phyloP scores from a whole-genome alignment of 2,797 vertebrate genomes.

The Diplodus sargus region DNA sequence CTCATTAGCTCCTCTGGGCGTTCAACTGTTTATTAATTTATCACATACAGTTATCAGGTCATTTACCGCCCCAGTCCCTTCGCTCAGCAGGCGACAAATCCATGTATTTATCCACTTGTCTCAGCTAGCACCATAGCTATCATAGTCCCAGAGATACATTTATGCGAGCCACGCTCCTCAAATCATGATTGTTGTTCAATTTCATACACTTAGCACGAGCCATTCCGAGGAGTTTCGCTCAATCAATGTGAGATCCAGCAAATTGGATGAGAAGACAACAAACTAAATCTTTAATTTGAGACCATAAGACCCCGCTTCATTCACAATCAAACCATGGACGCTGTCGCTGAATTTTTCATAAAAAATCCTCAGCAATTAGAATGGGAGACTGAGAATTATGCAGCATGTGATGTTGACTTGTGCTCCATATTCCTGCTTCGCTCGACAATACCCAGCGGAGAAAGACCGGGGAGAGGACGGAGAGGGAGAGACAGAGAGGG shows the following conservation, averaged over 20 bases:
- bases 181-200: background rate
- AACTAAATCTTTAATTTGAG: constrained; percentile 64
- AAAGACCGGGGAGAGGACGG: constrained; percentile 47
- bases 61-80: constrained; percentile 50
- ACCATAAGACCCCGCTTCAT: constrained; percentile 57
- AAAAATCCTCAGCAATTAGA: constrained; percentile 63
- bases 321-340: constrained; percentile 67
- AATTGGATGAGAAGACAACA: constrained; percentile 43
- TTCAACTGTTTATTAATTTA: constrained; percentile 59
- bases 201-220: constrained; percentile 14
- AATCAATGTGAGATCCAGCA: constrained; percentile 18
- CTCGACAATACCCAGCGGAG: constrained; percentile 54
- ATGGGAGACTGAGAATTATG: constrained; percentile 64
- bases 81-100: constrained; percentile 48
- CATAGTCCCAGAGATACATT: background rate
- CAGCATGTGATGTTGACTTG: constrained; percentile 72
- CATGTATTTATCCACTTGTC: constrained; percentile 33
- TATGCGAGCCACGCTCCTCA: no score
- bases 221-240: constrained; percentile 18
- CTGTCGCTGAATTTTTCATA: constrained; percentile 67
- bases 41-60: constrained; percentile 52
- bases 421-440: constrained; percentile 64
- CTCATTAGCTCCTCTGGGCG: constrained; percentile 38
- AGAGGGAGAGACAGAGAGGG: constrained; percentile 3
- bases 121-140: background rate